phyloP scores from a whole-genome alignment of 2,797 vertebrate genomes.

The Dendrocincla fuliginosa region DNA sequence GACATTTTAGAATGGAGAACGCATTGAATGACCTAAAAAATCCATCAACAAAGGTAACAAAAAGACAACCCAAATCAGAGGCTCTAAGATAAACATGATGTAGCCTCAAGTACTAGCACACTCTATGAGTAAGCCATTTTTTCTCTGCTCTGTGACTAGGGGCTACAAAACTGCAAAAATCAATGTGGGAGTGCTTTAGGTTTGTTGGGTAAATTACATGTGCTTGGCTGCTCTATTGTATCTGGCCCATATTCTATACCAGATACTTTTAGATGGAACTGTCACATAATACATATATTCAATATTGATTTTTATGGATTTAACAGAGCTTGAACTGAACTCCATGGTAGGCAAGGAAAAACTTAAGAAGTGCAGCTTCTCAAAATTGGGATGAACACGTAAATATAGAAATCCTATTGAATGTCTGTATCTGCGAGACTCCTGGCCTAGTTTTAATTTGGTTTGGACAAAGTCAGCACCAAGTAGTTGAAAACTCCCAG shows the following conservation, averaged over 20 bases:
- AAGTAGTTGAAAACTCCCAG: neutral
- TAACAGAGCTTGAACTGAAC: slow-evolving; percentile 79
- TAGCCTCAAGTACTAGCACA: slow-evolving; percentile 87
- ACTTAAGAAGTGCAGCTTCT: slow-evolving; percentile 63
- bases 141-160: slow-evolving; percentile 86
- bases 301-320: slow-evolving; percentile 92
- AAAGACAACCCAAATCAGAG: slow-evolving; percentile 83
- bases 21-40: slow-evolving; percentile 87
- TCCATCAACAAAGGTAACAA: slow-evolving; percentile 78
- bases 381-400: neutral
- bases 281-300: slow-evolving; percentile 86
- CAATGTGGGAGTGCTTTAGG: slow-evolving; percentile 87
- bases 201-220: slow-evolving; percentile 90
- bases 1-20: slow-evolving; percentile 52
- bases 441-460: slow-evolving; percentile 22
- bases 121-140: slow-evolving; percentile 87
- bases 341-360: slow-evolving; percentile 57
- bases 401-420: slow-evolving; percentile 42
- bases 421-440: slow-evolving; percentile 28
- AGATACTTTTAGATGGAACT: slow-evolving; percentile 86
- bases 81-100: slow-evolving; percentile 82
- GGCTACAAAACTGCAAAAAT: slow-evolving; percentile 91
- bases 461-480: neutral
- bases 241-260: slow-evolving; percentile 86
- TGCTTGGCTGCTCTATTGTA: slow-evolving; percentile 89